These are phyloP conservation scores for Fissipunctia ypsillon DNA, from an alignment of 2,888 invertebrate species.

Conservation along the genomic window DNA sequence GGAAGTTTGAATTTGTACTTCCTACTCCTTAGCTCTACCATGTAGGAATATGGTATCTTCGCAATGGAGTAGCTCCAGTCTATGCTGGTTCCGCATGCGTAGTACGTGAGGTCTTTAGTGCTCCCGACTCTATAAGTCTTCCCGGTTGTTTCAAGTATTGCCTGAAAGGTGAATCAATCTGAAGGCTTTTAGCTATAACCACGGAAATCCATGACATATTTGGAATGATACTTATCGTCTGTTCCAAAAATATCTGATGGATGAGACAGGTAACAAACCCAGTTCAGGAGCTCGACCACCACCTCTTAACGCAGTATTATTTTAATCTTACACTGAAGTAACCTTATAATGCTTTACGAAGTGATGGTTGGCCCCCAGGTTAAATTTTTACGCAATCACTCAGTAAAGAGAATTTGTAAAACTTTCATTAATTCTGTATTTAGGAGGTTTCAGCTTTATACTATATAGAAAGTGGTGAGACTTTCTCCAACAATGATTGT, in stretches of 20 bases:
- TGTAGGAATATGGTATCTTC: slow-evolving; percentile 86
- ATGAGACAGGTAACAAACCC: background rate
- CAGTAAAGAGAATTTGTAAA: background rate
- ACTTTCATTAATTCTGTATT: background rate
- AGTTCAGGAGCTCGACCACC: no score
- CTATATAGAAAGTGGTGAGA: no score
- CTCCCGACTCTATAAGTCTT: slow-evolving; percentile 85
- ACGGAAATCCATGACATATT: background rate
- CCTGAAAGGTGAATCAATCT: slow-evolving; percentile 73
- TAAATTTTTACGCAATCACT: background rate
- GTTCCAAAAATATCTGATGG: background rate
- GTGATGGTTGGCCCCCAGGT: no score
- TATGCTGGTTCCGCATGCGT: slow-evolving; percentile 85
- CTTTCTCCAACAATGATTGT: background rate
- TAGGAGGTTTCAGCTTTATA: background rate
- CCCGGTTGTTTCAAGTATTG: slow-evolving; percentile 82
- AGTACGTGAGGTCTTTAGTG: slow-evolving; percentile 86
- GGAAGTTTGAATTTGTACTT: slow-evolving; percentile 83
- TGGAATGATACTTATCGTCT: slow-evolving; percentile 4
- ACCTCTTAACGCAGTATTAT: no score
- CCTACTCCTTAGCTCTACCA: slow-evolving; percentile 84
- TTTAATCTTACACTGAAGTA: no score
- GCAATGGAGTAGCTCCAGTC: slow-evolving; percentile 87
- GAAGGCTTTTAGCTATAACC: background rate
- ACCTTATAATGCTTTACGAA: no score